Evolutionary conservation across 2,113 vertebrate genomes (phyloP), one percentile per base, ranked within the genome.

Genomic region (Atractosteus spatula): DNA sequence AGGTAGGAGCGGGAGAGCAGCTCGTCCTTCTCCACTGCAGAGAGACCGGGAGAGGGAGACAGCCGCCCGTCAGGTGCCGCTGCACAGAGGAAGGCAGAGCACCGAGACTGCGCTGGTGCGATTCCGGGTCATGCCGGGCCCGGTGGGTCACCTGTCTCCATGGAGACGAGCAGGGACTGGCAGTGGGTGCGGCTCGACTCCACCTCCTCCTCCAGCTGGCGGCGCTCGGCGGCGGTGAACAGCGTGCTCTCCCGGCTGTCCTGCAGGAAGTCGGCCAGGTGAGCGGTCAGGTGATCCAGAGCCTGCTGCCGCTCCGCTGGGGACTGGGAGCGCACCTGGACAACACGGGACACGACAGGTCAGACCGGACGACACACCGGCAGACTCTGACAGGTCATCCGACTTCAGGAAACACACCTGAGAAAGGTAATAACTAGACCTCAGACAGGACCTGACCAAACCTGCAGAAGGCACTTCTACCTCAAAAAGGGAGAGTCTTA

Each of bases 21-120:
- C 88, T 99, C 96, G 3, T 99, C 96, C 84, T 98, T 98, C 84
- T 98, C 97, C 79, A 93, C 97, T 99, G 89, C 41, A 55, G 68
- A 51, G 13, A 67, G 16, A 55, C 59, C 13, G 63, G 45, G 62
- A 68, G 47, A 68, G 3, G 17, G 16, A 55, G 10, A 44, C 7
- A 62, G 2, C 29, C 29, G 29, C 29, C 29, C 2, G 29, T 29
- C 29, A 29, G 29, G 29, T 2, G 2, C 29, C 29, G 29, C 29
- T 29, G 29, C 29, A 29, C 29, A 43, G 43, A 59, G 6, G 66
- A 7, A 63, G 7, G 11, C 44, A 71, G 17, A 66, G 29, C 29
- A 29, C 29, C 29, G 29, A 2, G n/a, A n/a, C n/a, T n/a, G n/a
- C n/a, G n/a, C n/a, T n/a, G 8, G 47, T 3, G 47, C 47, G 8